Conservation (phyloP, 2,113 vertebrate species). For the Periophthalmodon schlosseri region DNA sequence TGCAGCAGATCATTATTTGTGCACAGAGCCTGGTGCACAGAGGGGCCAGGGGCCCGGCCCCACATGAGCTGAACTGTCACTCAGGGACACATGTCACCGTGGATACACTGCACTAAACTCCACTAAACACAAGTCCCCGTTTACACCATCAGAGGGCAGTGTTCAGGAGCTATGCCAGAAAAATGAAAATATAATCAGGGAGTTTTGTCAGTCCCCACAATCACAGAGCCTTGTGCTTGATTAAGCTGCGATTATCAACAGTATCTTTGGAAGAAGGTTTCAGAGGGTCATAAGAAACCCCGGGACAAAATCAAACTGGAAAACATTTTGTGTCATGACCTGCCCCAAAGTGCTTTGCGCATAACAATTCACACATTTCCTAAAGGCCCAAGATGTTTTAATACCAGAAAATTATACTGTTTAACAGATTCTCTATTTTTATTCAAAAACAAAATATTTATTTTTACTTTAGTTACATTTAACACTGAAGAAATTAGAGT, state of each 20-base stretch:
- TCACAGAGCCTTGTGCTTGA: background rate
- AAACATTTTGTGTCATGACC: background rate
- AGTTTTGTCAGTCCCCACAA: background rate
- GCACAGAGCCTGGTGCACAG: slow-evolving; percentile 47
- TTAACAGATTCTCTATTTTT: background rate
- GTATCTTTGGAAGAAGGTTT: background rate
- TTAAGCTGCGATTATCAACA: background rate
- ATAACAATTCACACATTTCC: background rate
- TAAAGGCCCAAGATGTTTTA: background rate
- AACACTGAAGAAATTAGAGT: background rate
- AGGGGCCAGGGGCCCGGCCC: slow-evolving; percentile 31
- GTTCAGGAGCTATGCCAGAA: background rate
- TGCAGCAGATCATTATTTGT: slow-evolving; percentile 47
- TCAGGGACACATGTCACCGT: slow-evolving; percentile 54
- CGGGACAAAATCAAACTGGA: background rate
- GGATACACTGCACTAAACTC: slow-evolving; percentile 33
- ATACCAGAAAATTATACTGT: background rate
- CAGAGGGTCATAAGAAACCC: background rate
- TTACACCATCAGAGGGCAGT: slow-evolving; percentile 6
- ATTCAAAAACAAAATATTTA: too few relatives aligned
- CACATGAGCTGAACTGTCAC: slow-evolving; percentile 55
- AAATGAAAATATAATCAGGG: background rate
- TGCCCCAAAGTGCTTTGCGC: slow-evolving; percentile 2
- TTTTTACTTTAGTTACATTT: background rate
- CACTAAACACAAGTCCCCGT: background rate